A percentile compares a stretch with the other conserved stretches of the same genome.
phyloP scores from a whole-genome alignment of 2,113 vertebrate genomes.

The Alces alces region DNA sequence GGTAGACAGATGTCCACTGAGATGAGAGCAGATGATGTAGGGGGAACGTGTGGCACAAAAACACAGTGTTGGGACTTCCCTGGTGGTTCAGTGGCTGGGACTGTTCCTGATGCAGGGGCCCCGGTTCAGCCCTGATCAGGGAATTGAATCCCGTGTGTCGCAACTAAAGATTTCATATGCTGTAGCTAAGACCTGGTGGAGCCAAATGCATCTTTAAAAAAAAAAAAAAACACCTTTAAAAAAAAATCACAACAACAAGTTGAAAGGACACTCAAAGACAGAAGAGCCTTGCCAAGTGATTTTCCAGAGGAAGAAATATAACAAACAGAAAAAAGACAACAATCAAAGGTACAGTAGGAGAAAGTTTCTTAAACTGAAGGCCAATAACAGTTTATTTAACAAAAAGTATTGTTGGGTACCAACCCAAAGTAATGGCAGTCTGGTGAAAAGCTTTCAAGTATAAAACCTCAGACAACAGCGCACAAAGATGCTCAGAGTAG shows the following conservation, averaged over 20 bases:
- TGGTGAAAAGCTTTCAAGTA: neutral
- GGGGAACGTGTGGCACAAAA: neutral
- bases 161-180: neutral
- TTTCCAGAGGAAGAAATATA: too few relatives aligned
- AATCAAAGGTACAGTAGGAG: neutral
- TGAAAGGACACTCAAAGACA: neutral
- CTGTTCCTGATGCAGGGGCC: neutral
- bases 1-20: rapidly evolving
- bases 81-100: neutral
- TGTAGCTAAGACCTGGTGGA: neutral
- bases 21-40: neutral
- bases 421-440: neutral
- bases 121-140: neutral
- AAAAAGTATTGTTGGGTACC: neutral
- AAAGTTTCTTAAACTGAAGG: neutral
- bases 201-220: neutral
- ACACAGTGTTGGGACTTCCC: rapidly evolving
- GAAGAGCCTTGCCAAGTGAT: rapidly evolving
- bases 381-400: neutral
- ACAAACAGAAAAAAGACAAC: neutral
- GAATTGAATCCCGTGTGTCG: neutral
- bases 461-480: neutral
- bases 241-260: rapidly evolving
- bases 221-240: too few relatives aligned
- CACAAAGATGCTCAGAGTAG: neutral